Evolutionary conservation across 2,888 invertebrate species (phyloP).

Genomic region (Torymus aiolomorphi): DNA sequence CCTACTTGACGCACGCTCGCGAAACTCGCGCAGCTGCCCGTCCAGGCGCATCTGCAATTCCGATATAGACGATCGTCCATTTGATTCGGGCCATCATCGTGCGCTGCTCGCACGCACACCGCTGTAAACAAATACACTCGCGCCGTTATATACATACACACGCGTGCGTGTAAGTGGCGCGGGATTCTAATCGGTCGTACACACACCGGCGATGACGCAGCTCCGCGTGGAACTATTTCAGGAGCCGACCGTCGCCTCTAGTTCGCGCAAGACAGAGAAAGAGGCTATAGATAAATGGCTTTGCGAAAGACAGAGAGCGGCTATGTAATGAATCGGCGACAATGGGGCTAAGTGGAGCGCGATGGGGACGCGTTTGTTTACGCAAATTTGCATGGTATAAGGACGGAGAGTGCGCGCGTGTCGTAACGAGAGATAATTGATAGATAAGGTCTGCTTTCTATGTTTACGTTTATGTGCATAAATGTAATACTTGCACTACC

Average conservation of each 20-base stretch:
- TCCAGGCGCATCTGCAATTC: conserved; percentile 38
- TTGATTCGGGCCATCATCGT: conserved; percentile 13
- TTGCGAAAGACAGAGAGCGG: background rate
- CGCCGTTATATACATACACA: background rate
- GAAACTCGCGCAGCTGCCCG: background rate
- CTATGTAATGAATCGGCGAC: background rate
- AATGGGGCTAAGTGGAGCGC: background rate
- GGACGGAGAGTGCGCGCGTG: too few species aligned
- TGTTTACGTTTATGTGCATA: too few species aligned
- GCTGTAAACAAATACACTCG: conserved; percentile 21
- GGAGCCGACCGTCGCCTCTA: conserved; percentile 33
- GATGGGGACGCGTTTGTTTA: conserved; percentile 1
- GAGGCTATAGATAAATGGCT: conserved; percentile 37
- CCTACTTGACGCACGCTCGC: too few species aligned
- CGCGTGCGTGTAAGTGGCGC: conserved; percentile 18
- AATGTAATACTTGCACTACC: too few species aligned
- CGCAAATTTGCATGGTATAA: background rate
- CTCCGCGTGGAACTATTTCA: conserved; percentile 57
- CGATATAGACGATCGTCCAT: background rate
- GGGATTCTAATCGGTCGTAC: conserved; percentile 54
- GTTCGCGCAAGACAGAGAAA: background rate
- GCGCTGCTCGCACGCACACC: background rate
- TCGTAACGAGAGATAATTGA: too few species aligned
- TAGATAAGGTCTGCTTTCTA: too few species aligned
- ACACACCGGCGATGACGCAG: conserved; percentile 53